Evolutionary conservation across 1,140 invertebrate genomes (phyloP).

Genomic region (Dendrolimus punctatus): DNA sequence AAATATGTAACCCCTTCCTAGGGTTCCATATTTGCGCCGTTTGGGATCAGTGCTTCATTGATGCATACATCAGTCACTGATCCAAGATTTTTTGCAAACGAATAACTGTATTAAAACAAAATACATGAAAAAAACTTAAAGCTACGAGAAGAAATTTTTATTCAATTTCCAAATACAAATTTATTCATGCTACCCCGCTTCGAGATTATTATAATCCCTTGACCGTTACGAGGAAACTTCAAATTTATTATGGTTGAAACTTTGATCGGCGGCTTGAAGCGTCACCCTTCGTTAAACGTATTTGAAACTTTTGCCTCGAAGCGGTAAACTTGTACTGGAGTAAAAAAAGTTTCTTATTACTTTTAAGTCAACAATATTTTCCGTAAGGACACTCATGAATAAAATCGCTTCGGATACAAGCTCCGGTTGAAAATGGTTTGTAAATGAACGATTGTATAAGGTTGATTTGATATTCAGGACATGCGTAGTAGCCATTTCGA

Average conservation of each 20-base stretch:
- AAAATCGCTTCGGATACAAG: conserved; percentile 7
- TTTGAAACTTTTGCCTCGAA: conserved; percentile 9
- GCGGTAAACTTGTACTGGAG: conserved; percentile 3
- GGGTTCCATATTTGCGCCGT: too few species aligned
- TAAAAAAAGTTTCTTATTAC: conserved; percentile 16
- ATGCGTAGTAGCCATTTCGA: not conserved
- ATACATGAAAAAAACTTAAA: too few species aligned
- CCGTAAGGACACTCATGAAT: conserved; percentile 7
- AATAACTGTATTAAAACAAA: too few species aligned
- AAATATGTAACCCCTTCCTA: too few species aligned
- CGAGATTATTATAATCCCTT: conserved; percentile 23
- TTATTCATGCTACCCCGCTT: conserved; percentile 10
- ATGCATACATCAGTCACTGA: too few species aligned
- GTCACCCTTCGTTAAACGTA: conserved; percentile 20
- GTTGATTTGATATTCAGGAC: too few species aligned
- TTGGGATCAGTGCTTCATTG: too few species aligned
- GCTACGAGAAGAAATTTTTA: too few species aligned
- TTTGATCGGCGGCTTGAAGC: conserved; percentile 10
- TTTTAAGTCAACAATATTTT: conserved; percentile 16
- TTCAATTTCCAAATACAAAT: conserved; percentile 3
- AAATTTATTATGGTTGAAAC: conserved; percentile 20
- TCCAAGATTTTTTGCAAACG: too few species aligned
- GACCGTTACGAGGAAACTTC: conserved; percentile 17
- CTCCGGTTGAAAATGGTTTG: not conserved
- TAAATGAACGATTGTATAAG: not conserved